A percentile compares a stretch with the other conserved stretches of the same genome.
phyloP scores from a whole-genome alignment of 2,113 vertebrate species.

The Cromileptes altivelis region DNA sequence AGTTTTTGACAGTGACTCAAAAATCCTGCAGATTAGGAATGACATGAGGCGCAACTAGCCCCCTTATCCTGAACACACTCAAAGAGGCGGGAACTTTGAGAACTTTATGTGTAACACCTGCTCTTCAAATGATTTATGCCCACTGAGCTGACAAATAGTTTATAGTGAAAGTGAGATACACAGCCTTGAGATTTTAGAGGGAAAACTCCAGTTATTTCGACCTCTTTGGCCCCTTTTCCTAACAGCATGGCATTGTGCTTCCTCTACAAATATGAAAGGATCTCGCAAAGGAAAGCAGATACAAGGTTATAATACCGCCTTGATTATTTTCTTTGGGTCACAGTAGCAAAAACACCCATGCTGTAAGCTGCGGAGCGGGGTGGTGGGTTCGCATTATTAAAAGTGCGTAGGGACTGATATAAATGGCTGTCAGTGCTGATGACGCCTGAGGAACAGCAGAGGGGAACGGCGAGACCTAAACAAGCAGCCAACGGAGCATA shows the following conservation, averaged over 20 bases:
- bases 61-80: neutral
- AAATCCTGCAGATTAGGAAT: slow-evolving; percentile 49
- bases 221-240: slow-evolving; percentile 53
- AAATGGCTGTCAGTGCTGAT: slow-evolving; percentile 70
- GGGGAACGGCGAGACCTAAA: slow-evolving; percentile 65
- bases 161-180: slow-evolving; percentile 29
- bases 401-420: slow-evolving; percentile 60
- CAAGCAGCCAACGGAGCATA: slow-evolving; percentile 48
- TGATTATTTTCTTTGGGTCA: slow-evolving; percentile 79
- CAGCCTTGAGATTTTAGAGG: slow-evolving; percentile 19
- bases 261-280: slow-evolving; percentile 67
- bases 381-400: slow-evolving; percentile 61
- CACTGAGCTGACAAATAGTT: slow-evolving; percentile 30
- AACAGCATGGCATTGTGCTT: slow-evolving; percentile 61
- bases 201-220: slow-evolving; percentile 47
- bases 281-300: slow-evolving; percentile 62
- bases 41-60: slow-evolving; percentile 25
- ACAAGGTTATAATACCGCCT: slow-evolving; percentile 60
- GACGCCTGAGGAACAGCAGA: slow-evolving; percentile 69
- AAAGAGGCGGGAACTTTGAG: slow-evolving; percentile 16
- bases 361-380: neutral
- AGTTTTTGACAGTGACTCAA: slow-evolving; percentile 42
- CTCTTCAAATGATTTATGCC: slow-evolving; percentile 38
- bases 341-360: slow-evolving; percentile 66
- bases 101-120: slow-evolving; percentile 47